A percentile compares a stretch with the other conserved stretches of the same genome.
Conservation (phyloP, 2,888 invertebrate genomes). For the Tetropium fuscum region DNA sequence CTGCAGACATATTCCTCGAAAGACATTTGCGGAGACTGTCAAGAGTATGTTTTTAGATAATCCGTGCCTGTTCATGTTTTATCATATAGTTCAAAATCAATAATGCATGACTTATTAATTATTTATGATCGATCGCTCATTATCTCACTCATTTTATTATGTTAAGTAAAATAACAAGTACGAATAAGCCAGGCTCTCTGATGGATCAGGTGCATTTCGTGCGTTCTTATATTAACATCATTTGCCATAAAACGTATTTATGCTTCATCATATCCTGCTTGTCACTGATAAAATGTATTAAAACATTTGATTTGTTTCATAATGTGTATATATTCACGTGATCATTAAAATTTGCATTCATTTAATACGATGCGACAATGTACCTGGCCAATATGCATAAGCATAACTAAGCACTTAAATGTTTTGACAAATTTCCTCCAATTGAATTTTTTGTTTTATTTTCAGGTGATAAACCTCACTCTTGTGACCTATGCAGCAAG, state of each 20-base stretch:
- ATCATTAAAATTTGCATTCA: too few species aligned
- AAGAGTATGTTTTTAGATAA: background rate
- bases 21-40: too few species aligned
- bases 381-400: too few species aligned
- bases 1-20: too few species aligned
- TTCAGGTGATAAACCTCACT: conserved; percentile 80
- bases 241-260: conserved; percentile 42
- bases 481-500: conserved; percentile 77
- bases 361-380: too few species aligned
- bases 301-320: background rate
- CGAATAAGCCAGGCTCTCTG: conserved; percentile 35
- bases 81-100: conserved; percentile 62
- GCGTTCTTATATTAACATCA: conserved; percentile 40
- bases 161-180: conserved; percentile 49
- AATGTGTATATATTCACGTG: background rate
- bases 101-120: conserved; percentile 65
- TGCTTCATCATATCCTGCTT: conserved; percentile 25
- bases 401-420: too few species aligned
- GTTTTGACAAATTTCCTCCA: too few species aligned
- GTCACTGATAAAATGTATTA: conserved; percentile 6
- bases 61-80: conserved; percentile 47
- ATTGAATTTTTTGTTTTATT: too few species aligned
- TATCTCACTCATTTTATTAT: conserved; percentile 53
- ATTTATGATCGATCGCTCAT: conserved; percentile 64
- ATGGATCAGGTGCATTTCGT: conserved; percentile 45